Percentiles rank a stretch among this genome's conserved stretches.
These are phyloP conservation scores for Crocidura indochinensis DNA, from an alignment of 2,797 vertebrate genomes.

Conservation along the genomic window DNA sequence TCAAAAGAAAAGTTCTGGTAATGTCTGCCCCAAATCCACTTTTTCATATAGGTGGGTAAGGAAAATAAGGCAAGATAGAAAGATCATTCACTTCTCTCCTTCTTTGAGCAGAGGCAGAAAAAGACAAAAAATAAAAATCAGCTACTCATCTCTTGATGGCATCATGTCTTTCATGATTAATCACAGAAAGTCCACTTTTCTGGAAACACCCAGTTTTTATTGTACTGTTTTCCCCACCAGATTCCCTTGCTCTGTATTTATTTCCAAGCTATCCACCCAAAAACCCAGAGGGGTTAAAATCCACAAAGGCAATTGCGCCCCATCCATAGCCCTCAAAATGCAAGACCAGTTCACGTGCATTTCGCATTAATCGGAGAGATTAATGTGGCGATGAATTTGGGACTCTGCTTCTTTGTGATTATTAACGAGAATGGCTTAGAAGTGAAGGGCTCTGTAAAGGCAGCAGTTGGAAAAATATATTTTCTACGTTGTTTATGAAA, in stretches of 20 bases:
- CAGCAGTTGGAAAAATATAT: constrained; percentile 80
- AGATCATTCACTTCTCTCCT: constrained; percentile 64
- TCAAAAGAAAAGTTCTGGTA: constrained; percentile 52
- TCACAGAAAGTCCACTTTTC: constrained; percentile 54
- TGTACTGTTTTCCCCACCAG: constrained; percentile 2
- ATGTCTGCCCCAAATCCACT: constrained; percentile 43
- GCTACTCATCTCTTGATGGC: constrained; percentile 43
- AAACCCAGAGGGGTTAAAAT: background rate
- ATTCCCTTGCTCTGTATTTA: background rate
- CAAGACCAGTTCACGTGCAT: constrained; percentile 69
- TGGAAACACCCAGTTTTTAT: constrained; percentile 49
- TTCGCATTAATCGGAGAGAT: constrained; percentile 64
- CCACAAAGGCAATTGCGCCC: constrained; percentile 55
- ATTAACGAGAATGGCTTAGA: constrained; percentile 80
- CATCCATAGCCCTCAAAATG: constrained; percentile 75
- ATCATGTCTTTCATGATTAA: constrained; percentile 62
- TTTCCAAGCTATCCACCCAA: constrained; percentile 60
- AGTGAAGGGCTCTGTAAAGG: constrained; percentile 73
- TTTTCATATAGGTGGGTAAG: constrained; percentile 67
- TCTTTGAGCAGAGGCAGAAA: constrained; percentile 26
- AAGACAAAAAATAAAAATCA: rapidly evolving
- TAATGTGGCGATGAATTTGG: constrained; percentile 77
- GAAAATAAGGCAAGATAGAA: constrained; percentile 56
- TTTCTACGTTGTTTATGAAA: constrained; percentile 85
- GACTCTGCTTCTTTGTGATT: constrained; percentile 79